Conservation (phyloP, 1,140 invertebrate genomes). For the Gryon sp. region DNA sequence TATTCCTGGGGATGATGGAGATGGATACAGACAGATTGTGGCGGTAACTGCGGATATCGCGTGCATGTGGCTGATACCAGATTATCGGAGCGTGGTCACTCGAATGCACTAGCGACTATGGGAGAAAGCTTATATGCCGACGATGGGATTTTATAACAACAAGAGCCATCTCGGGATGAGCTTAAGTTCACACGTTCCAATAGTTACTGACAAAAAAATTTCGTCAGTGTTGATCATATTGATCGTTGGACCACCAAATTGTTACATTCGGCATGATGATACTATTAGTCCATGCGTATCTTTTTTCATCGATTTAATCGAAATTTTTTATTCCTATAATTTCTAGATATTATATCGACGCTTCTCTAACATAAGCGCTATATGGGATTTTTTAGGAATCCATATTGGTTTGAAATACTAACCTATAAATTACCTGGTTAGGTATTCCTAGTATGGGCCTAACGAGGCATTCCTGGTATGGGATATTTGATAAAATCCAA, state of each 20-base stretch:
- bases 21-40: slow-evolving; percentile 36
- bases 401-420: no score
- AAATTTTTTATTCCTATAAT: slow-evolving; percentile 24
- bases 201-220: slow-evolving; percentile 18
- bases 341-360: no score
- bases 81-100: background rate
- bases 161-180: slow-evolving; percentile 24
- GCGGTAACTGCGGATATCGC: background rate
- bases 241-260: slow-evolving; percentile 27
- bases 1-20: slow-evolving; percentile 28
- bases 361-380: no score
- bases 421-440: no score
- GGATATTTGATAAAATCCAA: no score
- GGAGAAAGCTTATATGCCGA: slow-evolving; percentile 23
- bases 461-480: no score
- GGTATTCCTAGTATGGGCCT: no score
- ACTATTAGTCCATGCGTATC: background rate
- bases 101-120: no score
- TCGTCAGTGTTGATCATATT: slow-evolving; percentile 4
- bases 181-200: slow-evolving; percentile 21
- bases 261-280: slow-evolving; percentile 25
- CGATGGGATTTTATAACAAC: slow-evolving; percentile 25
- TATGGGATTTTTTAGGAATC: no score
- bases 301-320: slow-evolving; percentile 17
- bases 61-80: slow-evolving; percentile 2